phyloP scores from a whole-genome alignment of 2,797 vertebrate genomes.

The Anas flavirostris region DNA sequence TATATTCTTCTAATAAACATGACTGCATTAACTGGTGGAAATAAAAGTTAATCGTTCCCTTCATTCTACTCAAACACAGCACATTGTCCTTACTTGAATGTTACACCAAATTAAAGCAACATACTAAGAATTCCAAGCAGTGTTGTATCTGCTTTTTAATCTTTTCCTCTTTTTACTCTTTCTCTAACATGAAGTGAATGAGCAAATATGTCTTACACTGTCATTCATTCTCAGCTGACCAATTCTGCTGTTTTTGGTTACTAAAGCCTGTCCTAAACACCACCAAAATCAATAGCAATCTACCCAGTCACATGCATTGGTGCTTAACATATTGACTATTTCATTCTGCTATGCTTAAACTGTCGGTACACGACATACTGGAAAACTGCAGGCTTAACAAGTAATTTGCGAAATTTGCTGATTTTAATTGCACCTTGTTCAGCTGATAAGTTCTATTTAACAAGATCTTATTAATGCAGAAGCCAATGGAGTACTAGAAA shows the following conservation, averaged over 20 bases:
- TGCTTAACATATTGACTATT: neutral
- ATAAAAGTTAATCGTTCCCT: neutral
- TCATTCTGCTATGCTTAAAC: neutral
- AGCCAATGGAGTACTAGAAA: constrained; percentile 2
- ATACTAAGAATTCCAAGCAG: neutral
- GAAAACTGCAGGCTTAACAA: neutral
- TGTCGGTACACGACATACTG: neutral
- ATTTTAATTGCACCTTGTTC: neutral
- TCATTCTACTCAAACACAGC: neutral
- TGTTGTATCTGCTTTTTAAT: neutral
- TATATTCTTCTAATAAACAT: neutral
- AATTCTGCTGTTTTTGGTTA: neutral
- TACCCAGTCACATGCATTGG: neutral
- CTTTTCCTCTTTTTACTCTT: neutral
- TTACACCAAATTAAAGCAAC: neutral
- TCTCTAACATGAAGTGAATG: neutral
- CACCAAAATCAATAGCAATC: neutral
- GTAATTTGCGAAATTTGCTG: neutral
- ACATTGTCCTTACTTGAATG: neutral
- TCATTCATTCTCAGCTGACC: neutral
- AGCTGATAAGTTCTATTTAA: neutral
- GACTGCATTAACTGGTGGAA: neutral
- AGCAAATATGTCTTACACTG: neutral
- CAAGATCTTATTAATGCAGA: neutral
- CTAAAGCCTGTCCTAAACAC: neutral